Evolutionary conservation across 2,113 vertebrate genomes (phyloP).

Genomic region (Callaeas wilsoni): DNA sequence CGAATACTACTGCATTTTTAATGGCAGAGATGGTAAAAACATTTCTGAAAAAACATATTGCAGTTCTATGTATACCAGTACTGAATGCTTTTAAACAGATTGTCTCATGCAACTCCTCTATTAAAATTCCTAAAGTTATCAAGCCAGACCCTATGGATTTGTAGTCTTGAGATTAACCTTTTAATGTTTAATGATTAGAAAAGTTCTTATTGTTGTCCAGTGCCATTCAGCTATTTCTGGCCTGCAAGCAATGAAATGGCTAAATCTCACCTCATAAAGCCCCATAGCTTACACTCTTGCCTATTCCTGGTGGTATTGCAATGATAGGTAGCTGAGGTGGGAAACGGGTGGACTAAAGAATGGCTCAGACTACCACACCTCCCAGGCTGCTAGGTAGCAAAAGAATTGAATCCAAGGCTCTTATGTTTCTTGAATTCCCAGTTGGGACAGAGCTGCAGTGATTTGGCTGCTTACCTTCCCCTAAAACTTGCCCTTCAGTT

Average conservation of each 20-base stretch:
- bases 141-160: not conserved
- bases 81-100: not conserved
- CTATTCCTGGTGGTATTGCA: not conserved
- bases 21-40: not conserved
- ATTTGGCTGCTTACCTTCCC: not conserved
- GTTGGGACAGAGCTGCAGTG: not conserved
- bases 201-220: not conserved
- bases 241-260: not conserved
- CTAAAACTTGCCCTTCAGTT: not conserved
- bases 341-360: not conserved
- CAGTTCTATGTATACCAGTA: not conserved
- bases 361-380: not conserved
- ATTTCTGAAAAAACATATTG: not conserved
- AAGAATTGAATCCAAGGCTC: not conserved
- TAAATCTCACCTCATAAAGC: conserved; percentile 40
- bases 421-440: not conserved
- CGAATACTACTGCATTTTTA: not conserved
- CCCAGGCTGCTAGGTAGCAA: not conserved
- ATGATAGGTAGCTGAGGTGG: not conserved
- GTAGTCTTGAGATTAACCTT: not conserved
- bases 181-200: not conserved
- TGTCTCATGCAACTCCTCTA: not conserved
- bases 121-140: conserved; percentile 47
- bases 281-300: conserved; percentile 1
- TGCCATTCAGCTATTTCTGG: not conserved